Base-by-base conservation (phyloP, 1,140 invertebrate species). In the Epicauta chinensis region DNA sequence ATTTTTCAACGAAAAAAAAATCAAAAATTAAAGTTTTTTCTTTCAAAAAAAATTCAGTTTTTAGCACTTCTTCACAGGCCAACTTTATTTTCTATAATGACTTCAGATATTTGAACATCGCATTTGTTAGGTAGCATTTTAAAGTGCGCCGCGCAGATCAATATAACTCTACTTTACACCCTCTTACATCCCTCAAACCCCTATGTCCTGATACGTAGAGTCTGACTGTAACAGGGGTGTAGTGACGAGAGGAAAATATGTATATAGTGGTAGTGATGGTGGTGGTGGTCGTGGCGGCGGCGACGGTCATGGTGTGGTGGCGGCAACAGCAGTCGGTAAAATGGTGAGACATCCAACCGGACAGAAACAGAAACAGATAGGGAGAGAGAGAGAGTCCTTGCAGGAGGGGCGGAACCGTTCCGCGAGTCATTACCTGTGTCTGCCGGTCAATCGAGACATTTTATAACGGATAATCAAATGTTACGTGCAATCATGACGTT, bases 91-190 rank as follows among this genome's bases (percentile, higher is more conserved):
- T 57, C 50, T 57, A 45, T 45, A 51, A 56, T 52, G 7, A 50
- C 55, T 56, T 56, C 36, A 53, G 44, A 57, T 57, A 46, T 45
- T 57, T 57, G 55, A 57, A 57, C 55, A 53, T 57, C 50, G 55
- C 50, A 48, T 48, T 47, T 45, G 52, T 40, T n/a, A 38, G 45
- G 45, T 47, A 34, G 45, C 34, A 47, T 47, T 37, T 54, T 54
- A 17, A 47, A 46, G 52, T 50, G 58, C 58, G 51, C 58, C 7
- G 57, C 53, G 53, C 59, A 55, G 60, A 62, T 62, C 60, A 62
- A 62, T 62, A 62, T 59, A 48, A 59, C 57, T 50, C 51, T 51
- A 47, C 45, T 37, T 23, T 41, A 48, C 53, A 17, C 41, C 46
- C 53, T 42, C 37, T 44, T 43, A 32, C 53, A 34, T 41, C 48